These are phyloP conservation scores for Cotesia typhae DNA, from an alignment of 1,140 invertebrate species.

Conservation along the genomic window DNA sequence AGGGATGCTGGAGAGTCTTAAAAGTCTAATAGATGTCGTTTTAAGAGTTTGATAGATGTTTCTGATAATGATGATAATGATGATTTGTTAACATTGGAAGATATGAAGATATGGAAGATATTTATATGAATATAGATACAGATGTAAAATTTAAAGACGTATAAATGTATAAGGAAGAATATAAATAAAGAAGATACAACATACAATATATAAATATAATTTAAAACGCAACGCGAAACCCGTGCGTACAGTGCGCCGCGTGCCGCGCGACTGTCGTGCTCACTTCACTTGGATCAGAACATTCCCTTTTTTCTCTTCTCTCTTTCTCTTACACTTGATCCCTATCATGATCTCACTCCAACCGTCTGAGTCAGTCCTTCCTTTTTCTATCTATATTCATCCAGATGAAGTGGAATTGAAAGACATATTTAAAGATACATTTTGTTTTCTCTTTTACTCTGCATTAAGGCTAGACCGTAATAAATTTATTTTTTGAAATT, in stretches of 20 bases:
- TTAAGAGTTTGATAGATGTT: background rate
- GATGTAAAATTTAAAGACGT: background rate
- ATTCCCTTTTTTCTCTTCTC: slow-evolving; percentile 34
- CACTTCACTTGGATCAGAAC: slow-evolving; percentile 36
- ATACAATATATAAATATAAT: background rate
- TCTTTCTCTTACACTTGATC: slow-evolving; percentile 4
- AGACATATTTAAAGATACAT: too few species aligned
- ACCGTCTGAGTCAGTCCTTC: slow-evolving; percentile 24
- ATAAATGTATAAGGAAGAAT: too few species aligned
- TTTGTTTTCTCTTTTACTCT: too few species aligned
- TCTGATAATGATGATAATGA: background rate
- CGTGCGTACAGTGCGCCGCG: slow-evolving; percentile 56
- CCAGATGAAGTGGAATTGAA: background rate
- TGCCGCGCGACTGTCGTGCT: slow-evolving; percentile 58
- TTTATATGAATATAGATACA: background rate
- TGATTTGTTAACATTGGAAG: background rate
- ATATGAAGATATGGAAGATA: background rate
- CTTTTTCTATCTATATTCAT: slow-evolving; percentile 9
- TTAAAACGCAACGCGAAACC: slow-evolving; percentile 36
- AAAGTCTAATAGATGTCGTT: background rate
- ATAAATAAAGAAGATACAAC: too few species aligned
- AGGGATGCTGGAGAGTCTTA: too few species aligned
- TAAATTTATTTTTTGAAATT: too few species aligned
- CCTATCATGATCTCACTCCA: slow-evolving; percentile 23
- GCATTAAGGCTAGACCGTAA: too few species aligned